Evolutionary conservation across 1,140 invertebrate species (phyloP).

Genomic region (Berghia stephanieae): DNA sequence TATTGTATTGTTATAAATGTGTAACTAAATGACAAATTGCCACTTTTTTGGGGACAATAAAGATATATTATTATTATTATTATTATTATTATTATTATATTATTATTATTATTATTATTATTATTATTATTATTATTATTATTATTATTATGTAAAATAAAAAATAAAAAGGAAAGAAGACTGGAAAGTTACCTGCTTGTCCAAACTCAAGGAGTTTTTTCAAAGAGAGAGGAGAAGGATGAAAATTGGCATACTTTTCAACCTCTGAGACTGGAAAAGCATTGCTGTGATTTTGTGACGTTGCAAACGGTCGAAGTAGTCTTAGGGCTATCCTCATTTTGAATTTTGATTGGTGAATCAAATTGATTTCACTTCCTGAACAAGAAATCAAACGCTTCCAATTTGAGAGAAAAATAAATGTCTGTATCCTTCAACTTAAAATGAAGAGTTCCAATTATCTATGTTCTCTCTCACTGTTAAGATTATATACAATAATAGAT

Average conservation of each 20-base stretch:
- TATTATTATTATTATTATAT: too few relatives aligned
- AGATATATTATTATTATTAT: too few relatives aligned
- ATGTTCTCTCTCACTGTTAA: neutral
- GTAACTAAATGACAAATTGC: too few relatives aligned
- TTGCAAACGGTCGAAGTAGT: neutral
- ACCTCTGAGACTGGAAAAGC: slow-evolving; percentile 24
- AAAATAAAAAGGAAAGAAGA: neutral
- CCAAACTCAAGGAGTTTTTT: slow-evolving; percentile 84
- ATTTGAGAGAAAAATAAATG: neutral
- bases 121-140: too few relatives aligned
- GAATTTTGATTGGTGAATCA: neutral
- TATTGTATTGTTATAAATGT: too few relatives aligned
- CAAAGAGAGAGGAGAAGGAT: slow-evolving; percentile 92
- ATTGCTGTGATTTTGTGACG: slow-evolving; percentile 10
- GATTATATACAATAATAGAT: neutral
- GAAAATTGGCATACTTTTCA: slow-evolving; percentile 72
- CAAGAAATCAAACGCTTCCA: neutral
- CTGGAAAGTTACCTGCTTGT: slow-evolving; percentile 3
- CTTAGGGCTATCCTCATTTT: slow-evolving; percentile 27
- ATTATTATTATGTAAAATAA: too few relatives aligned
- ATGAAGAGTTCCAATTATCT: neutral
- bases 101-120: too few relatives aligned
- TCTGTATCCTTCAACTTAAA: neutral
- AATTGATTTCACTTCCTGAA: neutral
- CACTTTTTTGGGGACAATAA: too few relatives aligned